Evolutionary conservation across 2,888 invertebrate genomes (phyloP).

Genomic region (Pyrrhia umbra): DNA sequence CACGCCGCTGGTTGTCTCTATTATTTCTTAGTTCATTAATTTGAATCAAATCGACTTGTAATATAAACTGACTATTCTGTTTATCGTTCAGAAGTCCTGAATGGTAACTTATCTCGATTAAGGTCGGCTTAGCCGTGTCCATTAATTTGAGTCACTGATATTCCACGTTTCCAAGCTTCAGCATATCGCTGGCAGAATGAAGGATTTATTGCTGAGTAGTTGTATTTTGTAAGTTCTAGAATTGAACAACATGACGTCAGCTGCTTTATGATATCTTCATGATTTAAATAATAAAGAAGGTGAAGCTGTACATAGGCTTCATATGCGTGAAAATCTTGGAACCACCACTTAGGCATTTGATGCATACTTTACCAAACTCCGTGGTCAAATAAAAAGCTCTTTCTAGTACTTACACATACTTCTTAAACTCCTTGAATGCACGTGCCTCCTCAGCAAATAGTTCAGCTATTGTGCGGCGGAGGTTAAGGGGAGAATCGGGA

Average conservation of each 20-base stretch:
- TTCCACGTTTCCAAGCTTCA: conserved; percentile 14
- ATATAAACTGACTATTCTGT: neutral
- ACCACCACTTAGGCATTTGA: neutral
- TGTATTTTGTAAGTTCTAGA: conserved; percentile 16
- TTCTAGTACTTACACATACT: conserved; percentile 4
- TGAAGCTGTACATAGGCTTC: neutral
- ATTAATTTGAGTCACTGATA: conserved; percentile 9
- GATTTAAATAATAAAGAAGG: conserved; percentile 1
- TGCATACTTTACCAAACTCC: conserved; percentile 12
- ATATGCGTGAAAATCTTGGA: conserved; percentile 15
- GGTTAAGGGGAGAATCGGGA: neutral
- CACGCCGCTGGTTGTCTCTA: too few species aligned
- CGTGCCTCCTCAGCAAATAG: conserved; percentile 11
- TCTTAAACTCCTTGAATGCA: conserved; percentile 17
- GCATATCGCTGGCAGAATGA: conserved; percentile 5
- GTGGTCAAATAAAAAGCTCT: conserved; percentile 11
- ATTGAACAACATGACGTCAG: conserved; percentile 10
- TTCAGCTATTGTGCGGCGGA: conserved; percentile 1
- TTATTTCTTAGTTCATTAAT: neutral
- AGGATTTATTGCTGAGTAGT: conserved; percentile 38
- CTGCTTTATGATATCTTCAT: conserved; percentile 11
- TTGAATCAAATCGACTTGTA: neutral
- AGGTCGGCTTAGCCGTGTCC: neutral
- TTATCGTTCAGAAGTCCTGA: neutral
- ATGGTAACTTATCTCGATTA: neutral